A percentile compares a stretch with the other conserved stretches of the same genome.
These are phyloP conservation scores for Helicoverpa assulta DNA, from an alignment of 2,888 invertebrate genomes.

Conservation along the genomic window DNA sequence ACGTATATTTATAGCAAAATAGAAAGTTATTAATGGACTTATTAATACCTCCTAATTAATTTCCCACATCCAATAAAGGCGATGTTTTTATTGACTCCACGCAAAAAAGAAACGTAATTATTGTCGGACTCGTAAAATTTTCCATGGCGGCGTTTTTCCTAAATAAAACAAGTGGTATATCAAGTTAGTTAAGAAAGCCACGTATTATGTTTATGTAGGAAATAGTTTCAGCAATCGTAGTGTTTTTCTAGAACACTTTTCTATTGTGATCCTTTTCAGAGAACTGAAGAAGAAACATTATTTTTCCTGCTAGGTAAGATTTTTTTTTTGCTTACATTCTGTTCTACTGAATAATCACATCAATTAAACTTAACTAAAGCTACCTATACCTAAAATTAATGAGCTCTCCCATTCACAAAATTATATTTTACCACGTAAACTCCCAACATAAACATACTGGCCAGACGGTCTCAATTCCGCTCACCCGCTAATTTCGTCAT, in stretches of 20 bases:
- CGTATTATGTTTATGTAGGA: background rate
- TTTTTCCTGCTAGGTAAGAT: background rate
- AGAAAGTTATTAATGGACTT: too few relatives aligned
- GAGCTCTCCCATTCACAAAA: background rate
- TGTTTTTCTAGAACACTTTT: slow-evolving; percentile 1
- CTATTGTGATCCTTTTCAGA: background rate
- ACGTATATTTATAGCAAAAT: too few relatives aligned
- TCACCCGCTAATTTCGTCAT: slow-evolving; percentile 26
- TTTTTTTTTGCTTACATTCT: background rate
- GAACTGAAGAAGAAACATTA: background rate
- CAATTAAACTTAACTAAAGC: too few relatives aligned
- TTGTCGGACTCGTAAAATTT: background rate
- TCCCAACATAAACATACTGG: slow-evolving; percentile 3
- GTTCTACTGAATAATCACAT: too few relatives aligned
- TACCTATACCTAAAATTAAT: background rate
- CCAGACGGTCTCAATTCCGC: slow-evolving; percentile 13
- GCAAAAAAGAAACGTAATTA: background rate
- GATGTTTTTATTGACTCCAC: background rate
- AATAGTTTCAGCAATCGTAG: background rate
- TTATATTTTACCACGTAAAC: background rate
- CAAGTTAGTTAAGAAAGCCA: slow-evolving; percentile 1
- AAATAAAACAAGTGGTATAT: slow-evolving; percentile 15
- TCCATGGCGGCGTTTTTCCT: background rate
- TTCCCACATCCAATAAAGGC: background rate
- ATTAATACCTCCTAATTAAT: too few relatives aligned